Base-by-base conservation (phyloP, 2,888 invertebrate species). In the Allolobophora icterica region DNA sequence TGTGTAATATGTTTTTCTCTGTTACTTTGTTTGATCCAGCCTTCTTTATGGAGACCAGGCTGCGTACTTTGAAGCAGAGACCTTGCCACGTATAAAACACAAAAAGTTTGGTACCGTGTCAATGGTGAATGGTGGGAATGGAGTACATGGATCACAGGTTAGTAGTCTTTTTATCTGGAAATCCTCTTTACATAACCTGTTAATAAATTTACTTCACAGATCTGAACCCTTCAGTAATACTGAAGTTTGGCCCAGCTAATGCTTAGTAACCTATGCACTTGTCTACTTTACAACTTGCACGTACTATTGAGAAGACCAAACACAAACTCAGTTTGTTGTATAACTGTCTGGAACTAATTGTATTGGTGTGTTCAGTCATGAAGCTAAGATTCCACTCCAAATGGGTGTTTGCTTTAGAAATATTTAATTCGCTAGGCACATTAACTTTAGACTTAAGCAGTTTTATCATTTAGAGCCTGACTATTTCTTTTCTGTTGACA, bases 81-180 rank as follows among this genome's bases (percentile, higher is more conserved):
- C 97, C 93, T 96, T 97, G 95, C 99, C 99, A 0, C 97, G 97
- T 95, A 97, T 99, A 93, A 97, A 98, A 93, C 99, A 99, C 95
- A 97, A 97, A 2, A 97, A 97, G 93, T 96, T 97, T 71, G 99
- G 99, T 6, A 96, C 98, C 30, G 95, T 99, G 3, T 99, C 99
- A 4, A 97, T 99, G 97, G 99, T 99, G 0, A 98, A 99, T 94
- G 97, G 98, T 93, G 98, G 98, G 0, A 97, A 97, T 92, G 97
- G 97, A 95, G 97, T 98, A 97, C 96, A 96, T 94, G 96, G 96
- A 21, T 96, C 96, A 33, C 95, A 95, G 95, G 95, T 95, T 93
- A 33, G 84, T 30, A 33, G 24, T 40, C 17, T 24, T 84, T 42
- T 89, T 91, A 34, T 90, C 45, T 87, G 13, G 11, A 35, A 89